Percentiles rank a stretch among this genome's conserved stretches.
Evolutionary conservation across 2,797 vertebrate genomes (phyloP).

Genomic region (Squalus acanthias): DNA sequence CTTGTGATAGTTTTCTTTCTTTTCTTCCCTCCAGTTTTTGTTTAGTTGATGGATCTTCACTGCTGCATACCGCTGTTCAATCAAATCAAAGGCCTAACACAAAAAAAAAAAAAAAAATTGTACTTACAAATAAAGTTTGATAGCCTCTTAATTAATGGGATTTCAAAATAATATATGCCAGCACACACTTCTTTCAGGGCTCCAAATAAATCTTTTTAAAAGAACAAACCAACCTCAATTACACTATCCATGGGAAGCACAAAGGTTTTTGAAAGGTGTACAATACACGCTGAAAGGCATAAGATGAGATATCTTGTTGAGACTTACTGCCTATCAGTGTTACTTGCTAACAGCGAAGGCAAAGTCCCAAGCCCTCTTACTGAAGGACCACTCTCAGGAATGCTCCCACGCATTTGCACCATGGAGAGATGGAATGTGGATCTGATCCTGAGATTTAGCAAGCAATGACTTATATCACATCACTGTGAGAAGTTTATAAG

Average conservation of each 20-base stretch:
- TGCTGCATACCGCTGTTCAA: slow-evolving; percentile 95
- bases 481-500: neutral
- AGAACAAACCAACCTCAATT: neutral
- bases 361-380: neutral
- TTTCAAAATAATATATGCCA: neutral
- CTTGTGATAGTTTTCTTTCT: slow-evolving; percentile 99
- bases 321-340: too few relatives aligned
- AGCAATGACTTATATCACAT: neutral
- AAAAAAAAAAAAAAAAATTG: neutral
- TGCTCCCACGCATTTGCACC: neutral
- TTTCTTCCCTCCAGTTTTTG: slow-evolving; percentile 99
- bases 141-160: neutral
- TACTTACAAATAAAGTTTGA: neutral
- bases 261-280: neutral
- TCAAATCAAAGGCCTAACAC: slow-evolving; percentile 90
- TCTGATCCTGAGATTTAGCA: neutral
- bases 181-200: neutral
- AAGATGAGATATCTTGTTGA: neutral
- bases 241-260: neutral
- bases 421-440: neutral
- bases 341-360: neutral
- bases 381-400: neutral
- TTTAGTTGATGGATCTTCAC: slow-evolving; percentile 99
- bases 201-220: neutral
- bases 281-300: neutral